A percentile compares a stretch with the other conserved stretches of the same genome.
These are phyloP conservation scores for Meiosimyza platycephala DNA, from an alignment of 2,888 invertebrate species.

Conservation along the genomic window DNA sequence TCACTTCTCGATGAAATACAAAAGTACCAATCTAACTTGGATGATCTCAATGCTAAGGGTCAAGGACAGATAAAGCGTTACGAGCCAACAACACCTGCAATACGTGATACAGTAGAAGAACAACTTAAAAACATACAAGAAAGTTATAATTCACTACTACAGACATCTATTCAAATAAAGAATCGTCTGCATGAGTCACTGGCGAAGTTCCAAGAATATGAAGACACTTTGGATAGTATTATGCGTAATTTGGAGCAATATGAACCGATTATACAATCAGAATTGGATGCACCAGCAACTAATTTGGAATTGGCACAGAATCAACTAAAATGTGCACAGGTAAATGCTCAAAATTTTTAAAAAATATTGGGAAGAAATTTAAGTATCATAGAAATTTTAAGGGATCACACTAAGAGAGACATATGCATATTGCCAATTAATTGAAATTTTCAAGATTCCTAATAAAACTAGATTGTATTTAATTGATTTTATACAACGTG, in stretches of 20 bases:
- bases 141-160: constrained; percentile 89
- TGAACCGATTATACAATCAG: constrained; percentile 80
- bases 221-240: constrained; percentile 88
- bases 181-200: constrained; percentile 88
- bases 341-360: constrained; percentile 23
- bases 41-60: constrained; percentile 86
- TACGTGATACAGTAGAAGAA: constrained; percentile 82
- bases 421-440: no score
- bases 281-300: constrained; percentile 80
- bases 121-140: constrained; percentile 93
- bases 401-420: no score
- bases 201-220: constrained; percentile 93
- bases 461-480: no score
- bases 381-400: no score
- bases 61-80: constrained; percentile 86
- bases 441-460: no score
- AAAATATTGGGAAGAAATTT: background rate
- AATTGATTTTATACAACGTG: no score
- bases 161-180: constrained; percentile 91
- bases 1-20: constrained; percentile 80
- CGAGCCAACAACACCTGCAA: constrained; percentile 76
- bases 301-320: constrained; percentile 79
- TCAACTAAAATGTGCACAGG: constrained; percentile 79
- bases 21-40: constrained; percentile 83
- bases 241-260: constrained; percentile 83